Evolutionary conservation across 1,140 invertebrate genomes (phyloP).

Genomic region (Neodiprion lecontei): DNA sequence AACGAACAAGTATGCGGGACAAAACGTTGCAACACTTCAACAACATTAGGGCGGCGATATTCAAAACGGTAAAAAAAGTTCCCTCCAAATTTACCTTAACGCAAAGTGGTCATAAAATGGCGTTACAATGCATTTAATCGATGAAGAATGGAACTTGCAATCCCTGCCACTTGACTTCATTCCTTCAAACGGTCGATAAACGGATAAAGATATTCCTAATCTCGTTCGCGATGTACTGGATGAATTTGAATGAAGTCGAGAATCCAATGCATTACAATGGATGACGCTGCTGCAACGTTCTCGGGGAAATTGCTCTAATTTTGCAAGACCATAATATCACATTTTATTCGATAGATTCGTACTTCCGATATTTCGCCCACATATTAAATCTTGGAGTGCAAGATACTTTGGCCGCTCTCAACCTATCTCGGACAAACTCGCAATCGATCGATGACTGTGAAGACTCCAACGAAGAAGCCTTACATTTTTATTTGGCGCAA

Average conservation of each 20-base stretch:
- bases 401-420: slow-evolving; percentile 31
- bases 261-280: slow-evolving; percentile 27
- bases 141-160: slow-evolving; percentile 26
- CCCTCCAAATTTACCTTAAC: slow-evolving; percentile 23
- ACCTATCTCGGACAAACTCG: neutral
- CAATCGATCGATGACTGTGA: too few relatives aligned
- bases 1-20: slow-evolving; percentile 17
- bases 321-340: neutral
- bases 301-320: slow-evolving; percentile 13
- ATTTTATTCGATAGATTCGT: slow-evolving; percentile 33
- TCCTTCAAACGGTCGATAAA: slow-evolving; percentile 23
- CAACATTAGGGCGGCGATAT: neutral
- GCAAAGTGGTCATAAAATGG: slow-evolving; percentile 22
- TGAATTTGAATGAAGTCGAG: slow-evolving; percentile 17
- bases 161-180: slow-evolving; percentile 27
- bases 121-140: slow-evolving; percentile 27
- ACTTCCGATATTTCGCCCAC: slow-evolving; percentile 37
- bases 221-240: slow-evolving; percentile 22
- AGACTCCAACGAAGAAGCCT: too few relatives aligned
- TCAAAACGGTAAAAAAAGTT: neutral
- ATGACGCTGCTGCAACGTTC: slow-evolving; percentile 20
- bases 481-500: neutral
- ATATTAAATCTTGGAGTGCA: slow-evolving; percentile 35
- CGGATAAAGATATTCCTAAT: slow-evolving; percentile 22
- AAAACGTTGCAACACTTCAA: slow-evolving; percentile 2